Base-by-base conservation (phyloP, 2,797 vertebrate species). In the Crocidura indochinensis region DNA sequence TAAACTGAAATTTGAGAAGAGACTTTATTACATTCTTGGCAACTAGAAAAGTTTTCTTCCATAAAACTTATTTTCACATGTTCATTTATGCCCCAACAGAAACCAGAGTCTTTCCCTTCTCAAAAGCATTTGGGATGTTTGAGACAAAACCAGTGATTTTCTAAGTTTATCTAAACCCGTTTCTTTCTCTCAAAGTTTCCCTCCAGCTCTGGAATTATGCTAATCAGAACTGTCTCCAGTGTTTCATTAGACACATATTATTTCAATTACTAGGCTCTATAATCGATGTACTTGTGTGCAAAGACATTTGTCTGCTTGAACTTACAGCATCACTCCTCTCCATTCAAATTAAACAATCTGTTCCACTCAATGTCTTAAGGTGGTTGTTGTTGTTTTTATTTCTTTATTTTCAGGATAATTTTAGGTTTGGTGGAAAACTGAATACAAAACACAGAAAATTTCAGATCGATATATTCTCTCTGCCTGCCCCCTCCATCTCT, bases 231-330 rank as follows among this genome's bases (percentile, higher is more conserved):
- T 46, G 89, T 81, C 87, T 92, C 60, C 67, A 78, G 64, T 27
- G 26, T 92, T 93, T 92, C 75, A 31, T 72, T 87, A 56, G 62
- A 15, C 47, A 65, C 56, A 12, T 62, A 60, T 60, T 68, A 81
- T 89, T 93, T 91, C 31, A 73, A 14, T 81, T 87, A 76, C 93
- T 94, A 92, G 76, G 71, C 81, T 67, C 56, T 67, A n/a, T 44
- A 65, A 67, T 46, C 72, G 89, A 47, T 29, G 62, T 62, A 51
- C 11, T 1, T 76, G n/a, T 56, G 49, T 77, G 64, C 51, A 38
- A 64, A 31, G 53, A 15, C n/a, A 62, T 46, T 65, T 24, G 56
- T 91, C 76, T 56, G 62, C 47, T 12, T 67, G 53, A 31, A 64
- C 84, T 9, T 64, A 24, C 47, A 75, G 60, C 71, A 78, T 69